Evolutionary conservation across 2,797 vertebrate species (phyloP).

Genomic region (Myotis myotis): DNA sequence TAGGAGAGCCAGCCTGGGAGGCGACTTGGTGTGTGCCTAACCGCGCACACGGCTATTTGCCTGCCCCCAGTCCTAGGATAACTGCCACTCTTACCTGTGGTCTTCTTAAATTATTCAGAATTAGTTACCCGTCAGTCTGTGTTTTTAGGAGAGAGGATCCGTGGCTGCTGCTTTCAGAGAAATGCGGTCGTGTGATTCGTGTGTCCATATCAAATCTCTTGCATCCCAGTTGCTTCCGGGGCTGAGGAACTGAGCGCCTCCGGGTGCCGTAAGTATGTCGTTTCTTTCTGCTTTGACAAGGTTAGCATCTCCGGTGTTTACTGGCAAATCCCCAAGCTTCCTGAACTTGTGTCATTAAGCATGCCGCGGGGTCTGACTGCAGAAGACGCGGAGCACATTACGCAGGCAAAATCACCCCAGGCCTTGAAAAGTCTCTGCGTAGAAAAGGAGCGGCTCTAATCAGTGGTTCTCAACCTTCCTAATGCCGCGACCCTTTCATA

Average conservation of each 20-base stretch:
- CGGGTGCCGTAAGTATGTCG: neutral
- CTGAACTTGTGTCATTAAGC: conserved; percentile 58
- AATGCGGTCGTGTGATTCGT: conserved; percentile 65
- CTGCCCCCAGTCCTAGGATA: conserved; percentile 71
- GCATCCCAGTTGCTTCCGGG: neutral
- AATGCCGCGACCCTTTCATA: too few species aligned
- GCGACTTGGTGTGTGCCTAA: conserved; percentile 61
- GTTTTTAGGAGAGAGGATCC: conserved; percentile 76
- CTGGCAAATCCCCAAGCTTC: conserved; percentile 52
- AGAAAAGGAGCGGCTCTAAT: conserved; percentile 25
- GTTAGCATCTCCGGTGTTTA: conserved; percentile 46
- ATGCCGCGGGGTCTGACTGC: conserved; percentile 19
- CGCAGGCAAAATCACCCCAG: neutral
- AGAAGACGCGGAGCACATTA: conserved; percentile 58
- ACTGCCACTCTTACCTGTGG: conserved; percentile 79
- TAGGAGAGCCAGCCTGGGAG: conserved; percentile 63
- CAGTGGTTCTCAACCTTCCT: too few species aligned
- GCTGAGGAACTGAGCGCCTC: conserved; percentile 51
- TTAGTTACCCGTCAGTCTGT: conserved; percentile 69
- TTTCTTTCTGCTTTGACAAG: conserved; percentile 72
- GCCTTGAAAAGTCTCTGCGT: neutral
- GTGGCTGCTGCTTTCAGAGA: conserved; percentile 68
- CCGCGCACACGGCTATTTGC: conserved; percentile 62
- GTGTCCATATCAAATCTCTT: conserved; percentile 56
- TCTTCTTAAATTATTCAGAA: conserved; percentile 80